Evolutionary conservation across 2,113 vertebrate species (phyloP), one percentile per base, ranked within the genome.

Genomic region (Phodopus roborovskii): DNA sequence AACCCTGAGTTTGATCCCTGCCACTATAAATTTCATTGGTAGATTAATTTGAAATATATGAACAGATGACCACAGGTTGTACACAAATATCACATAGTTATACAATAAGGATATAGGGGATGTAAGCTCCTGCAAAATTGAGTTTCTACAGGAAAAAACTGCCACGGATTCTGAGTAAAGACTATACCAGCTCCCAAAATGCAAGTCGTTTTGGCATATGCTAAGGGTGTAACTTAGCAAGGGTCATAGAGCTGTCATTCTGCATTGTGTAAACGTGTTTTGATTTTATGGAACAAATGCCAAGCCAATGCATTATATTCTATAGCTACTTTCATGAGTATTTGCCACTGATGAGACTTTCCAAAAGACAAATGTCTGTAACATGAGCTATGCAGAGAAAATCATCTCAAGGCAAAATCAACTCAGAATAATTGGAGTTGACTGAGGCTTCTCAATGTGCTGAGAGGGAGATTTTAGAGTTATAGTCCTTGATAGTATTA

Each of bases 371-470:
- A 83, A 45, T 0, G 22, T 73, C n/a, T 85, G 6, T 62, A 79
- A 36, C 28, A 62, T 78, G 2, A 92, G 42, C 39, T 71, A 19
- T 70, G 82, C 5, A 39, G 12, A 36, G 15, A 94, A 93, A 17
- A 90, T 94, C n/a, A 70, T 78, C 42, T 88, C 26, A 45, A 7
- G 36, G n/a, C 48, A 91, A 95, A 91, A 66, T n/a, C 81, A 53
- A 60, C 6, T 33, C 42, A 94, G 50, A 62, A 71, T 88, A 62
- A 42, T 64, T 79, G 19, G 42, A 0, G 58, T 81, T 94, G 53
- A 64, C 56, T 66, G 16, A 71, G 5, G 28, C 15, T 50, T 92
- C 13, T 88, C n/a, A 53, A 5, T 45, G 28, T 84, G n/a, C 26
- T 81, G 48, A 84, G 85, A 90, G 56, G 28, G 36, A 24, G 5